phyloP scores from a whole-genome alignment of 2,797 vertebrate species.

The Urosaurus nigricauda region DNA sequence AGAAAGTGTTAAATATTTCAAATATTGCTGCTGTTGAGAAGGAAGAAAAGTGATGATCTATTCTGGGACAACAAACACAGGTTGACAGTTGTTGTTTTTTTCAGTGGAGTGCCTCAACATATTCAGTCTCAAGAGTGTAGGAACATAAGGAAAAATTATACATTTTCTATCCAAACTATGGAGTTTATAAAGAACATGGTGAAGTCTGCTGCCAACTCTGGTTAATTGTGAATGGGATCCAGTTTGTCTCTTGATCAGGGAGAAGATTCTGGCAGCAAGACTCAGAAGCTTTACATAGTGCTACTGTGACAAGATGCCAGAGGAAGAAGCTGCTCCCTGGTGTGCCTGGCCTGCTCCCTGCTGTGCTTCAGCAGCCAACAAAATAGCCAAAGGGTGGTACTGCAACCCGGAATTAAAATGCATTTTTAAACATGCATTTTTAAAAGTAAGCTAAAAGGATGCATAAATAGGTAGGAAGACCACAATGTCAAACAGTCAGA shows the following conservation, averaged over 20 bases:
- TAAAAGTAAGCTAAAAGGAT: conserved; percentile 13
- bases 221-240: conserved; percentile 24
- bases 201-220: conserved; percentile 35
- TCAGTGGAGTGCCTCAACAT: no score
- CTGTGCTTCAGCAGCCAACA: neutral
- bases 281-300: neutral
- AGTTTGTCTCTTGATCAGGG: neutral
- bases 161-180: no score
- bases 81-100: no score
- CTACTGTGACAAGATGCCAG: neutral
- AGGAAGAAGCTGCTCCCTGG: neutral
- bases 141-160: no score
- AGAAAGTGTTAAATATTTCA: no score
- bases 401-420: neutral
- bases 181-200: conserved; percentile 38
- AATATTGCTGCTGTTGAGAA: no score
- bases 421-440: neutral
- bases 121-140: no score
- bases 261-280: conserved; percentile 23
- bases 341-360: neutral
- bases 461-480: neutral
- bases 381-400: neutral
- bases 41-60: no score
- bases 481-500: conserved; percentile 14
- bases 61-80: no score